phyloP scores from a whole-genome alignment of 2,113 vertebrate species.

The Myrmophylax atrothorax region DNA sequence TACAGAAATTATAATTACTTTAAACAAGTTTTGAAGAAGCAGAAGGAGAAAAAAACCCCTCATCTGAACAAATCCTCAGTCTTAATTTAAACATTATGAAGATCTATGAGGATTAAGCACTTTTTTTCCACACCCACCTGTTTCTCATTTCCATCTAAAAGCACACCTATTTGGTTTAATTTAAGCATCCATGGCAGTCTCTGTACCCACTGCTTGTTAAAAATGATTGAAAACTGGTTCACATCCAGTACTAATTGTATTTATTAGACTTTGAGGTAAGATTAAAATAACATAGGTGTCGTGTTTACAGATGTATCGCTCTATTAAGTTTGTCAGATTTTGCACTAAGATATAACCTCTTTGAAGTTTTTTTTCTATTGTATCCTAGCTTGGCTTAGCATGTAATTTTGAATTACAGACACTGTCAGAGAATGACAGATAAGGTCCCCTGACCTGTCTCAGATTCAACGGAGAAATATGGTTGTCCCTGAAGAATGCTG shows the following conservation, averaged over 20 bases:
- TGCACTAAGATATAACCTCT: slow-evolving; percentile 60
- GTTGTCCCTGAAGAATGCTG: slow-evolving; percentile 95
- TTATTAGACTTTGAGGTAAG: slow-evolving; percentile 58
- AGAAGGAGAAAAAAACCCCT: background rate
- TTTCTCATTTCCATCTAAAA: slow-evolving; percentile 5
- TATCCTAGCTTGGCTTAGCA: slow-evolving; percentile 57
- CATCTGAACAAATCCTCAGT: slow-evolving; percentile 16
- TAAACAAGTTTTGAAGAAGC: slow-evolving; percentile 48
- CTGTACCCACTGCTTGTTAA: slow-evolving; percentile 24
- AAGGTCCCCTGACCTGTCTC: slow-evolving; percentile 85
- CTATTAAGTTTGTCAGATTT: slow-evolving; percentile 63
- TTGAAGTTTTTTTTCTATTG: slow-evolving; percentile 66
- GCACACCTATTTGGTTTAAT: slow-evolving; percentile 22
- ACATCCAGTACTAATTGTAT: slow-evolving; percentile 52
- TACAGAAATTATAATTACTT: slow-evolving; percentile 49
- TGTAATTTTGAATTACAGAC: slow-evolving; percentile 67
- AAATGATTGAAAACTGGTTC: slow-evolving; percentile 38
- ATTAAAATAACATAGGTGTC: slow-evolving; percentile 69
- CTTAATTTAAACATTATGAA: slow-evolving; percentile 53
- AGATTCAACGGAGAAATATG: slow-evolving; percentile 94
- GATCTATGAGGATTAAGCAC: slow-evolving; percentile 23
- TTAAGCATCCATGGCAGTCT: background rate
- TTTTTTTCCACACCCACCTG: slow-evolving; percentile 36
- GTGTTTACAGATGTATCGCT: slow-evolving; percentile 63
- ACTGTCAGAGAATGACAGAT: slow-evolving; percentile 41